A percentile compares a stretch with the other conserved stretches of the same genome.
Evolutionary conservation across 92 coral and sea anemone species (phyloP).

Genomic region (Palythoa grandiflora): DNA sequence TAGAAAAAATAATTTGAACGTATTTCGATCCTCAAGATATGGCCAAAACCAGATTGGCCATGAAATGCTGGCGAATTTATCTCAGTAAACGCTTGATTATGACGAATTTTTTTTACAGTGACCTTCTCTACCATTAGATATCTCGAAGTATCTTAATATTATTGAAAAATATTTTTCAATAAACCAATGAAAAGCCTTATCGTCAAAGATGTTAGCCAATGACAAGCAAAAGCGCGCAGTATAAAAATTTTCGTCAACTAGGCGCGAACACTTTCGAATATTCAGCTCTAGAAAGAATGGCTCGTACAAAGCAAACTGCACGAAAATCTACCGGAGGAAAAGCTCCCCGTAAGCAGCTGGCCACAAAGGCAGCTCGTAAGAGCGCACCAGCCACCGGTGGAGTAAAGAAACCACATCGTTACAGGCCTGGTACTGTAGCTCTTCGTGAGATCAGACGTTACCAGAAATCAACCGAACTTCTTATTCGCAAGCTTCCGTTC

Average conservation of each 20-base stretch:
- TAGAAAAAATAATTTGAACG: no score
- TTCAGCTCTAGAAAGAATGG: conserved; percentile 59
- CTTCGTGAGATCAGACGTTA: conserved; percentile 59
- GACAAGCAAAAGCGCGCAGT: not conserved
- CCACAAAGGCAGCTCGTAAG: conserved; percentile 97
- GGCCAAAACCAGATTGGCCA: no score
- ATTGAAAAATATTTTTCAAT: no score
- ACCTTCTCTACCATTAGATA: no score
- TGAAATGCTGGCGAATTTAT: no score
- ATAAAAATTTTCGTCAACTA: not conserved
- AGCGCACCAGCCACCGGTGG: conserved; percentile 99
- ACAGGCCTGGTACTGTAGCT: conserved; percentile 92
- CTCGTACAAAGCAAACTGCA: conserved; percentile 97
- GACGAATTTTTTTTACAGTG: no score
- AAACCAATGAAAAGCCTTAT: no score
- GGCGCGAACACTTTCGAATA: not conserved
- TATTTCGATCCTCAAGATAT: no score
- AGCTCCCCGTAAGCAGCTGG: conserved; percentile 97
- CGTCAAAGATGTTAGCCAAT: conserved; percentile 9
- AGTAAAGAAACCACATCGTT: conserved; percentile 97
- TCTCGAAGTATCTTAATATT: no score
- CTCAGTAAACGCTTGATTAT: no score
- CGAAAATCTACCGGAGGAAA: conserved; percentile 99
- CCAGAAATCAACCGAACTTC: not conserved
- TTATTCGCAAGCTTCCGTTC: not conserved